Evolutionary conservation across 1,140 invertebrate genomes (phyloP).

Genomic region (Drosophila rufa): DNA sequence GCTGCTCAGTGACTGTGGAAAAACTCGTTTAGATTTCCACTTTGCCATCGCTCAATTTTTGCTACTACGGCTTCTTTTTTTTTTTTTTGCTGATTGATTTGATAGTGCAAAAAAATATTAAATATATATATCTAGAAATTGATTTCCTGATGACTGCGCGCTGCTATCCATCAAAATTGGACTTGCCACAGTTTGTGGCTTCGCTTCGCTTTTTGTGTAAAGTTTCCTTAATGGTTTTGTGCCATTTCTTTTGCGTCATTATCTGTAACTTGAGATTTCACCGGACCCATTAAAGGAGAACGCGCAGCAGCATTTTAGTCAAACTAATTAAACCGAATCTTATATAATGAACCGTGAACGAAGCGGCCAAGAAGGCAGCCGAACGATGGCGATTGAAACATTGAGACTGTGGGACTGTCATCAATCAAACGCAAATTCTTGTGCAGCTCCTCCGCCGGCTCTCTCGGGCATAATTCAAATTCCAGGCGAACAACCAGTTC

Average conservation of each 20-base stretch:
- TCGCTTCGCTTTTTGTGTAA: conserved; percentile 28
- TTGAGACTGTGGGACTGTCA: conserved; percentile 44
- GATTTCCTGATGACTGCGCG: conserved; percentile 45
- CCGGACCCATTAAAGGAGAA: conserved; percentile 63
- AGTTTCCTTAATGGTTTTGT: conserved; percentile 65
- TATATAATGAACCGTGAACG: conserved; percentile 73
- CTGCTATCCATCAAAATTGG: conserved; percentile 41
- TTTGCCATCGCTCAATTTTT: conserved; percentile 33
- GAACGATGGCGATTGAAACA: conserved; percentile 47
- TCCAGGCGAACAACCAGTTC: conserved; percentile 74
- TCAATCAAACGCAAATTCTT: conserved; percentile 76
- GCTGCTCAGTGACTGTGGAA: conserved; percentile 46
- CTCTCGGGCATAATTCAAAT: conserved; percentile 61
- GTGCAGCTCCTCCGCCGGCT: conserved; percentile 14
- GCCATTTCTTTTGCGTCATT: conserved; percentile 63
- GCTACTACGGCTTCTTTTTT: background rate
- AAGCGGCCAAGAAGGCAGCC: conserved; percentile 31
- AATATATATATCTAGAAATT: conserved; percentile 43
- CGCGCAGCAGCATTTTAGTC: conserved; percentile 50
- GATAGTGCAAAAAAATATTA: conserved; percentile 35
- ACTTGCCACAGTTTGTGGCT: conserved; percentile 37
- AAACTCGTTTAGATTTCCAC: conserved; percentile 48
- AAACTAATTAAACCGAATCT: conserved; percentile 73
- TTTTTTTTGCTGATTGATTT: conserved; percentile 33
- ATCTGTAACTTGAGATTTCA: conserved; percentile 62